phyloP scores from a whole-genome alignment of 2,113 vertebrate genomes.

The Mionectes macconnelli region DNA sequence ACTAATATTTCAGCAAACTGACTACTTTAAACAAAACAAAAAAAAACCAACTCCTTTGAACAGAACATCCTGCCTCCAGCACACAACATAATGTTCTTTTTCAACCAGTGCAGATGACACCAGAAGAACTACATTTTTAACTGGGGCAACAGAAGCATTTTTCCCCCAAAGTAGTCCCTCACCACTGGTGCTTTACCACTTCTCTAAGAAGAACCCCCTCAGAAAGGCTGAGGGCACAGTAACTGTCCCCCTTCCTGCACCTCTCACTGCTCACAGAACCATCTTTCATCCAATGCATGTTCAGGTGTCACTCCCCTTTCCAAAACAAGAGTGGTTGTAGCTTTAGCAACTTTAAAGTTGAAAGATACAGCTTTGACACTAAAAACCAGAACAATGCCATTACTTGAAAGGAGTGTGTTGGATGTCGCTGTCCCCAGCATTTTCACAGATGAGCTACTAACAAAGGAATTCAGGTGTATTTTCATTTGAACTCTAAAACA shows the following conservation, averaged over 20 bases:
- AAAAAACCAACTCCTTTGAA: neutral
- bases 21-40: neutral
- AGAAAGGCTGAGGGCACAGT: neutral
- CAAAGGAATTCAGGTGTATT: neutral
- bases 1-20: neutral
- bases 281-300: neutral
- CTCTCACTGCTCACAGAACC: neutral
- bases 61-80: neutral
- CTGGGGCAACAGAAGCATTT: neutral
- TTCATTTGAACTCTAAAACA: neutral
- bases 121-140: neutral
- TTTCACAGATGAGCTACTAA: neutral
- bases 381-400: neutral
- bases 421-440: neutral
- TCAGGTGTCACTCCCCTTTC: neutral
- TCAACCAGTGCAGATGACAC: neutral
- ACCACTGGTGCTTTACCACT: neutral
- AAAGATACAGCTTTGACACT: neutral
- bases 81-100: neutral
- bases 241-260: neutral
- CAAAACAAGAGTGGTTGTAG: neutral
- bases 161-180: neutral
- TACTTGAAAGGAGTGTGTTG: neutral
- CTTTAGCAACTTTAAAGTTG: neutral
- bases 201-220: neutral